Conservation (phyloP, 2,888 invertebrate genomes). For the Eupithecia pulchellata region DNA sequence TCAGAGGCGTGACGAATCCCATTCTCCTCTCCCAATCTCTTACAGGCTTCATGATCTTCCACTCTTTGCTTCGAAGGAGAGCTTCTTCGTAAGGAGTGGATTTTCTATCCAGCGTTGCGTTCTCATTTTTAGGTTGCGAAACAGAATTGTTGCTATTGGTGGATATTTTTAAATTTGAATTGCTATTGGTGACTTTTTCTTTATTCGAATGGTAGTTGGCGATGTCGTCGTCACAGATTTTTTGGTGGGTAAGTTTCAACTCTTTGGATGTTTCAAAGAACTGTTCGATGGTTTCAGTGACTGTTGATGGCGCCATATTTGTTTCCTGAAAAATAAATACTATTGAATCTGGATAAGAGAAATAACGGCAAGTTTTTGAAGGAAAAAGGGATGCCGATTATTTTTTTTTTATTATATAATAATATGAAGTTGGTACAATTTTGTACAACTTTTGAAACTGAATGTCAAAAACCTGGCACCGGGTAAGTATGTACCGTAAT, state of each 20-base stretch:
- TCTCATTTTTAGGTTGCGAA: too few species aligned
- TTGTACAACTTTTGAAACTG: not conserved
- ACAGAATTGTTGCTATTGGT: not conserved
- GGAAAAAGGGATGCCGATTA: too few species aligned
- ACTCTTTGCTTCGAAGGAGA: constrained; percentile 52
- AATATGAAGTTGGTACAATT: not conserved
- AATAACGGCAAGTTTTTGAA: too few species aligned
- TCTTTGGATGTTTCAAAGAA: constrained; percentile 26
- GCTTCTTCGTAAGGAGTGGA: constrained; percentile 56
- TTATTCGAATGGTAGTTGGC: constrained; percentile 3
- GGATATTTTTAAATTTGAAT: not conserved
- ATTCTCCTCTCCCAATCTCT: constrained; percentile 68
- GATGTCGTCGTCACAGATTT: not conserved
- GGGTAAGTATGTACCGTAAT: too few species aligned
- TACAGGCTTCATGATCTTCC: constrained; percentile 55
- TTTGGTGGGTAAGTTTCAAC: constrained; percentile 17
- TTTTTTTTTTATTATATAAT: too few species aligned
- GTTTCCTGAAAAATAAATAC: constrained; percentile 29
- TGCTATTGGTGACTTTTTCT: not conserved
- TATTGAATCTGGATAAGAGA: too few species aligned
- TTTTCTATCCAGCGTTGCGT: too few species aligned
- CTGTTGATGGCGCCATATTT: constrained; percentile 27
- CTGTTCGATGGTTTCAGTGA: constrained; percentile 29
- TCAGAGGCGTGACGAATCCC: constrained; percentile 86
- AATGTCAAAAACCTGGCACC: too few species aligned